phyloP scores from a whole-genome alignment of 2,797 vertebrate species.

The Mastacembelus armatus region DNA sequence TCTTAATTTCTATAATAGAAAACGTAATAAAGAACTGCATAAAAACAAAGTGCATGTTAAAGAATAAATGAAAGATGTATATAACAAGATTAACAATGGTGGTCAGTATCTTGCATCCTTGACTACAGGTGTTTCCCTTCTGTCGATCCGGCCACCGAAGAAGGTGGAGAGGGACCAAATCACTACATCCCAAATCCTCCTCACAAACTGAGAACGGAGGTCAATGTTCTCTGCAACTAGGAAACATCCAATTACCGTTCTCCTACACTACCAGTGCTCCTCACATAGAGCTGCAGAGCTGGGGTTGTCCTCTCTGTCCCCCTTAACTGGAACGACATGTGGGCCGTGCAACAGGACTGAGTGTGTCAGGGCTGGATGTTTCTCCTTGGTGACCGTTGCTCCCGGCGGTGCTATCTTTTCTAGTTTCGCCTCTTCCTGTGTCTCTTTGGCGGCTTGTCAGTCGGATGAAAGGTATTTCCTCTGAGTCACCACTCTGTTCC shows the following conservation, averaged over 20 bases:
- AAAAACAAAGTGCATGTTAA: no score
- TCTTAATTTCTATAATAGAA: neutral
- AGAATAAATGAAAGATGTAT: no score
- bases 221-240: conserved; percentile 10
- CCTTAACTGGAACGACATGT: conserved; percentile 58
- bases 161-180: conserved; percentile 8
- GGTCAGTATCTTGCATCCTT: neutral
- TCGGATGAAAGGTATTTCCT: conserved; percentile 82
- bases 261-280: conserved; percentile 17
- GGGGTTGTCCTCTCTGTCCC: conserved; percentile 52
- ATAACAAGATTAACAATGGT: no score
- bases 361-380: conserved; percentile 52
- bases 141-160: conserved; percentile 25
- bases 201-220: neutral
- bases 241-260: conserved; percentile 44
- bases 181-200: conserved; percentile 19
- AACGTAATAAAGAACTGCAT: no score
- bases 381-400: conserved; percentile 36
- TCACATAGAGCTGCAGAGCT: conserved; percentile 9
- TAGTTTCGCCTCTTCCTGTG: conserved; percentile 66
- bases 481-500: conserved; percentile 71
- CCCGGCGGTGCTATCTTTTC: conserved; percentile 53
- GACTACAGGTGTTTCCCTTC: conserved; percentile 32
- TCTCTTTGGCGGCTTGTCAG: conserved; percentile 65
- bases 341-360: conserved; percentile 36